phyloP scores from a whole-genome alignment of 1,140 invertebrate species.

The Microplitis mediator region DNA sequence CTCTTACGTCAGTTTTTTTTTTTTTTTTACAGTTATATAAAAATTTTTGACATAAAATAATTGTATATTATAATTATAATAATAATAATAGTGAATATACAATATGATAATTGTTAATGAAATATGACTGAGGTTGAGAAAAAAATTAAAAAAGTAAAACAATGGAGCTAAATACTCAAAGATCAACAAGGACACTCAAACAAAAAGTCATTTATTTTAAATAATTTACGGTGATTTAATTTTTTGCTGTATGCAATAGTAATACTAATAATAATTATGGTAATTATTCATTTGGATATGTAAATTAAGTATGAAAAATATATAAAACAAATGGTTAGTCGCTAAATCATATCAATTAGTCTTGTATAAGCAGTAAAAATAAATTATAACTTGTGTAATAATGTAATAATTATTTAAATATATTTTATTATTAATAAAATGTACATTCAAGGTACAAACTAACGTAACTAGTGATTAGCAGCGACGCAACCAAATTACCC shows the following conservation, averaged over 20 bases:
- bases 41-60: neutral
- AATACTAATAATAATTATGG: too few relatives aligned
- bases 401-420: too few relatives aligned
- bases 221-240: too few relatives aligned
- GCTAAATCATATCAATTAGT: too few relatives aligned
- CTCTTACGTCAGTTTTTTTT: too few relatives aligned
- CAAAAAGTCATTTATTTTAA: neutral
- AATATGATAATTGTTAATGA: neutral
- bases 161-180: constrained; percentile 14
- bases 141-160: constrained; percentile 4
- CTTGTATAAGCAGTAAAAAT: too few relatives aligned
- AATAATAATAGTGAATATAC: neutral
- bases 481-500: neutral
- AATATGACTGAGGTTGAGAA: neutral
- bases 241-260: too few relatives aligned
- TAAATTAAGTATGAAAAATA: too few relatives aligned
- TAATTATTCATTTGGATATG: too few relatives aligned
- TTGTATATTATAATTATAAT: neutral
- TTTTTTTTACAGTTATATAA: neutral
- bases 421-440: neutral
- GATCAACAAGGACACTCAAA: constrained; percentile 5
- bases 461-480: neutral
- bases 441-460: neutral
- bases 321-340: too few relatives aligned
- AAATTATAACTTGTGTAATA: too few relatives aligned